These are phyloP conservation scores for Ophraella communa DNA, from an alignment of 2,888 invertebrate genomes.

Conservation along the genomic window DNA sequence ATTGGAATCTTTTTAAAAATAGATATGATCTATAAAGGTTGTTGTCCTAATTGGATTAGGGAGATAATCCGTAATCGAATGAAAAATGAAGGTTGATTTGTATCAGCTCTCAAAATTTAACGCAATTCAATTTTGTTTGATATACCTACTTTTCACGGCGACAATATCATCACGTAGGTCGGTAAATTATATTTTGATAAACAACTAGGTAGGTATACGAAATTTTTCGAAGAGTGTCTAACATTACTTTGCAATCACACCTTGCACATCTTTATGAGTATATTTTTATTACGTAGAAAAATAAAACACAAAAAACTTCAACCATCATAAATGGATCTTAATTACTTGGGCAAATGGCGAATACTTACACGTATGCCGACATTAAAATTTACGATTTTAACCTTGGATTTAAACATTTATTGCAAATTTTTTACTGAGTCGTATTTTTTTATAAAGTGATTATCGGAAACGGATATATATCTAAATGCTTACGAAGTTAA, in stretches of 20 bases:
- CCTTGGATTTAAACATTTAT: slow-evolving; percentile 16
- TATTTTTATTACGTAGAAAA: neutral
- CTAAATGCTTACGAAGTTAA: neutral
- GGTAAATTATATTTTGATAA: neutral
- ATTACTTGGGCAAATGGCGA: neutral
- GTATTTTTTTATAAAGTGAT: neutral
- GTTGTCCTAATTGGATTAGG: neutral
- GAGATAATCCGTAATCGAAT: neutral
- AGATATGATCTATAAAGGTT: neutral
- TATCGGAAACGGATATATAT: neutral
- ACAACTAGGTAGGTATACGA: too few species aligned
- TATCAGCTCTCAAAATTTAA: neutral
- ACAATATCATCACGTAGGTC: neutral
- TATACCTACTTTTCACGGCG: neutral
- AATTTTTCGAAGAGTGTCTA: neutral
- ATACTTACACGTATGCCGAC: slow-evolving; percentile 1
- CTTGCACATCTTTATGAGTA: neutral
- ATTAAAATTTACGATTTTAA: slow-evolving; percentile 17
- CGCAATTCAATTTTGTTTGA: too few species aligned
- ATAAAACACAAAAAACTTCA: neutral
- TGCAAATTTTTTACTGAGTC: slow-evolving; percentile 7
- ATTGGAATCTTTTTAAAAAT: neutral
- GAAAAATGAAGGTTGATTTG: neutral
- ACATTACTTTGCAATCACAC: neutral
- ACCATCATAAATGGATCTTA: neutral